phyloP scores from a whole-genome alignment of 35 echinoderm and acorn worm genomes.

The Patiria miniata region DNA sequence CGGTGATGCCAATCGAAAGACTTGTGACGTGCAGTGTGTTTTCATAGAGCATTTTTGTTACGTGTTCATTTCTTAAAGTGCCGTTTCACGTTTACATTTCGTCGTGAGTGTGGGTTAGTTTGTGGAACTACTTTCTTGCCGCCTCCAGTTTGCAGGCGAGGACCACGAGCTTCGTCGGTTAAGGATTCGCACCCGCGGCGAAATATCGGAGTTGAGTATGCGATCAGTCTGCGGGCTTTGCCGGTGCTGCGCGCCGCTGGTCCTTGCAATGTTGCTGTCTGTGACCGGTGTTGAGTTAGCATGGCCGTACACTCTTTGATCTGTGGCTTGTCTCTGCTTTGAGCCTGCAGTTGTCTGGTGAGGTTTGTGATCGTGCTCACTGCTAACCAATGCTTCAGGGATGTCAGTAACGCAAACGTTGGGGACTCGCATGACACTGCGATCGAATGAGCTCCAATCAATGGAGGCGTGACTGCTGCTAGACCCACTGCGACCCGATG shows the following conservation, averaged over 20 bases:
- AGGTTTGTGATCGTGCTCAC: too few species aligned
- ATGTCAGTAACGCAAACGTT: neutral
- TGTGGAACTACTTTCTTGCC: too few species aligned
- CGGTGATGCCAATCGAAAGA: too few species aligned
- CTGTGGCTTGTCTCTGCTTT: neutral
- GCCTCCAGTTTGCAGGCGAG: neutral
- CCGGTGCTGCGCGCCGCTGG: neutral
- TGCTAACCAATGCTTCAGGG: neutral
- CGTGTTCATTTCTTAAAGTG: too few species aligned
- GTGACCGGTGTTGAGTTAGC: neutral
- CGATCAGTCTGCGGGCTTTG: neutral
- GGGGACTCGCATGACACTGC: neutral
- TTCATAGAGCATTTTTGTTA: too few species aligned
- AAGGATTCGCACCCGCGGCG: neutral
- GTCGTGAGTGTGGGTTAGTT: too few species aligned
- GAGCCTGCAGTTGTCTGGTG: neutral
- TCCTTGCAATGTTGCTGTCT: neutral
- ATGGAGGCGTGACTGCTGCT: neutral
- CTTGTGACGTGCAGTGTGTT: too few species aligned
- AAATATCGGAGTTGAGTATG: neutral
- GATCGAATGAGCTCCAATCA: neutral
- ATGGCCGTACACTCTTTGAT: neutral
- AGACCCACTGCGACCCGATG: neutral
- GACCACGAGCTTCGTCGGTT: slow-evolving; percentile 4
- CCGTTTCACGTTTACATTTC: too few species aligned